phyloP scores from a whole-genome alignment of 1,140 invertebrate species.

The Apis mellifera region Amel_HAv3.1 CM009942.2:4825001-4825500 shows the following conservation, averaged over 20 bases:
- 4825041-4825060: slow-evolving; percentile 18
- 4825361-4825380: slow-evolving; percentile 82
- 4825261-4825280: slow-evolving; percentile 48
- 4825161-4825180: slow-evolving; percentile 58
- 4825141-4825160: slow-evolving; percentile 14
- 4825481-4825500: background rate
- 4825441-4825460: slow-evolving; percentile 70
- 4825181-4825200: slow-evolving; percentile 1
- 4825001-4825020: slow-evolving; percentile 6
- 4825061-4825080: slow-evolving; percentile 44
- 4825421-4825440: slow-evolving; percentile 82
- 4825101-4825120: slow-evolving; percentile 19
- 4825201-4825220: slow-evolving; percentile 42
- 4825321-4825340: slow-evolving; percentile 82
- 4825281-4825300: slow-evolving; percentile 56
- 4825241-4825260: slow-evolving; percentile 23
- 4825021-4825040: slow-evolving; percentile 27
- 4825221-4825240: slow-evolving; percentile 43
- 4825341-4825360: slow-evolving; percentile 82
- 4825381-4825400: slow-evolving; percentile 82
- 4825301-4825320: slow-evolving; percentile 78
- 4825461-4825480: slow-evolving; percentile 68
- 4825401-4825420: slow-evolving; percentile 81
- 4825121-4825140: background rate
- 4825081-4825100: slow-evolving; percentile 23